Evolutionary conservation across 2,113 vertebrate genomes (phyloP), one percentile per base, ranked within the genome.

Genomic region (Columbina picui): DNA sequence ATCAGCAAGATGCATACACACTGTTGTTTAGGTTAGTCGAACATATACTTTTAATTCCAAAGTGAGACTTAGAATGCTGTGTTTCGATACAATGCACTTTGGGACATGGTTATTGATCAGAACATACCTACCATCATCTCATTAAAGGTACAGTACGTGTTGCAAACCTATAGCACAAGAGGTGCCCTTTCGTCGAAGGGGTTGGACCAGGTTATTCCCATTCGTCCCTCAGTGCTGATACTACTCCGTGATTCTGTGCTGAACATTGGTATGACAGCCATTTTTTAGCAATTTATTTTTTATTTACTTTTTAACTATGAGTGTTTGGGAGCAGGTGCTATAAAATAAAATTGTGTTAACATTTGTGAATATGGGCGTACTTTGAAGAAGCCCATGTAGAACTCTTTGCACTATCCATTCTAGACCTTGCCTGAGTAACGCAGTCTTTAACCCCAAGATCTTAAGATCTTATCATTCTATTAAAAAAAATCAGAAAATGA

Each of bases 401-500:
- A n/a, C 30, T 55, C 55, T 50, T 71, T 6, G 3, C 6, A n/a
- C 63, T 52, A 17, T 47, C 21, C 26, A 41, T 67, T 64, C 57
- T 69, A 50, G 59, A 90, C n/a, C 14, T 47, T 45, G 11, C 45
- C 53, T 61, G 22, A 70, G n/a, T 26, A 55, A 79, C 25, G 17
- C 25, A 11, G 20, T 71, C 34, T 59, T 67, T 70, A 64, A 74
- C 75, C n/a, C 43, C 79, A 34, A 60, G 67, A 68, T 84, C 38
- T 83, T 91, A 68, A 89, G 47, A 96, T 89, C 52, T 38, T 86
- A 59, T 21, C 32, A 6, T 86, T 89, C 25, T 67, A 38, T 26
- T 7, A 32, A 75, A 92, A 94, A 39, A 60, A 83, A 89, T 43
- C 67, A 89, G 89, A 97, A 94, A 89, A 90, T 65, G n/a, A 76